Evolutionary conservation across 1,140 invertebrate genomes (phyloP), one percentile per base, ranked within the genome.

Genomic region (Zaprionus camerounensis): DNA sequence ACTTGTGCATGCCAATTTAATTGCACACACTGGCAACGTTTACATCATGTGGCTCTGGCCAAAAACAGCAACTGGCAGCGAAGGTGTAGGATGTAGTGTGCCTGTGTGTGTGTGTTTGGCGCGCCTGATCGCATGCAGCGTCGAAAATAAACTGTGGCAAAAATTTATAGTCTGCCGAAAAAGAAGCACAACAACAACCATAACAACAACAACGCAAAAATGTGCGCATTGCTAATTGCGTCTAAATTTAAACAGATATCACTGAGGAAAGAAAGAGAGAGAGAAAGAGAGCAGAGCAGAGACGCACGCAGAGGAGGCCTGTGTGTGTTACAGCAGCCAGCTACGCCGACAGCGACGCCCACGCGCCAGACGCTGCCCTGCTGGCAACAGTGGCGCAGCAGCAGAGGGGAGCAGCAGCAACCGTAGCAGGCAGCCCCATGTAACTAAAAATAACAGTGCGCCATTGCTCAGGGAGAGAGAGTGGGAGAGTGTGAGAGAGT

Each of bases 1-100:
- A 88, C 85, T 88, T 88, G 84, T 88, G 84, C 84, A 88, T 88
- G 84, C 84, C 84, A 88, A 88, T 88, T 88, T 88, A 88, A 88
- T 88, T 88, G 84, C 84, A 87, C 68, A 76, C 67, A 77, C 72
- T 53, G 78, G 76, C 71, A 78, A 62, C 72, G 69, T 76, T 77
- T 77, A 77, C 74, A 77, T 73, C 74, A 76, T 72, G 72, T 70
- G 64, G 64, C 69, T 81, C 74, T 88, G 85, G 84, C 84, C 84
- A 87, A 87, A 87, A 87, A 81, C 75, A 90, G 84, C 81, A 86
- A 87, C 68, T 65, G 69, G 68, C 73, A 51, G 59, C 67, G 26
- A 87, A 88, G 85, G 84, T 83, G 85, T 84, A 73, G 85, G 85
- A 88, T 87, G 84, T 87, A 76, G 77, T 82, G 44, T 46, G 44